phyloP scores from a whole-genome alignment of 2,113 vertebrate species.

The Phaethon lepturus region DNA sequence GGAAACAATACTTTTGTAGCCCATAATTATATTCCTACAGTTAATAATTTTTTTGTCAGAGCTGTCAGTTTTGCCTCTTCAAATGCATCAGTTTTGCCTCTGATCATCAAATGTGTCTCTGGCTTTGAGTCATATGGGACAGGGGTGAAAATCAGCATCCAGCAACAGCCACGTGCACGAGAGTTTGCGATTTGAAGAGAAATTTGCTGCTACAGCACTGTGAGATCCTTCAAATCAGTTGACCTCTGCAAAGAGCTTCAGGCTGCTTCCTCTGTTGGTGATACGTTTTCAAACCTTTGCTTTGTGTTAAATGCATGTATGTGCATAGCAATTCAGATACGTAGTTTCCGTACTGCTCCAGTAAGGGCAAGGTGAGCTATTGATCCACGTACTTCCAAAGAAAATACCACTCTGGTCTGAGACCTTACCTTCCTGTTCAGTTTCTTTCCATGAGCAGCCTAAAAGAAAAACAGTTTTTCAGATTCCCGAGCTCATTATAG shows the following conservation, averaged over 20 bases:
- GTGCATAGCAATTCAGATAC: neutral
- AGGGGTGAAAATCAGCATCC: neutral
- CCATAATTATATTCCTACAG: neutral
- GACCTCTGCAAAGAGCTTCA: neutral
- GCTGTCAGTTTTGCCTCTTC: neutral
- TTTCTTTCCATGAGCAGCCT: neutral
- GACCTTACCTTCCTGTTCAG: neutral
- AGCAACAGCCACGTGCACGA: neutral
- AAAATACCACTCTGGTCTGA: neutral
- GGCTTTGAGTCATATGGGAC: neutral
- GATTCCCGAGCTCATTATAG: neutral
- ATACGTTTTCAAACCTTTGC: neutral
- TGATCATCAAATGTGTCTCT: neutral
- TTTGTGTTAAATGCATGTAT: neutral
- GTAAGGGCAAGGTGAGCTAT: neutral
- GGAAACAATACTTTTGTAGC: neutral
- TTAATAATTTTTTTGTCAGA: neutral
- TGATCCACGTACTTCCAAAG: neutral
- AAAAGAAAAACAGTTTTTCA: neutral
- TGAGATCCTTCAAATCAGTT: neutral
- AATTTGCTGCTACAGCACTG: neutral
- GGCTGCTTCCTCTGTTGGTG: neutral
- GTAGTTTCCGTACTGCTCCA: neutral
- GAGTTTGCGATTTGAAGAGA: neutral
- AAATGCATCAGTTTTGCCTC: too few species aligned